Percentiles rank a stretch among this genome's conserved stretches.
Conservation (phyloP, 2,888 invertebrate species). For the Frankliniella intonsa region DNA sequence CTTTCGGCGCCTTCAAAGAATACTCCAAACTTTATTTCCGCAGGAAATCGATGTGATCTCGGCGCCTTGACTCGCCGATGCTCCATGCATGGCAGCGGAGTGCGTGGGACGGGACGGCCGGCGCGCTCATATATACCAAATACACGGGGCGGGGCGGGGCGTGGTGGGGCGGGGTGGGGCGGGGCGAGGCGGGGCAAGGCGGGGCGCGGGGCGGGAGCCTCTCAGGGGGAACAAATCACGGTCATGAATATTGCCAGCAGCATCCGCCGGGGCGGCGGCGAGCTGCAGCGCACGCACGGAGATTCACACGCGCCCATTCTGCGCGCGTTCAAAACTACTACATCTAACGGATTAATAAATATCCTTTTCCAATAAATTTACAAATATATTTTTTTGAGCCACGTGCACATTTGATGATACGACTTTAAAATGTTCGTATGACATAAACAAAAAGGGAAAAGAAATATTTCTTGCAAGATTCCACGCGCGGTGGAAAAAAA, state of each 20-base stretch:
- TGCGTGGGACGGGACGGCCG: neutral
- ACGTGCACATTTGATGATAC: too few species aligned
- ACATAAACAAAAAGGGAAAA: too few species aligned
- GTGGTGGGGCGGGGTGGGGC: neutral
- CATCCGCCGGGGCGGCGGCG: neutral
- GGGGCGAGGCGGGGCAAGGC: neutral
- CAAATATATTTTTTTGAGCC: too few species aligned
- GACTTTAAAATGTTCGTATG: too few species aligned
- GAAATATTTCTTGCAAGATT: too few species aligned
- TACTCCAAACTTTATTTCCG: conserved; percentile 12
- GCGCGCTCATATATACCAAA: conserved; percentile 13
- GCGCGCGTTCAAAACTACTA: too few species aligned
- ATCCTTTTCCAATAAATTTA: too few species aligned
- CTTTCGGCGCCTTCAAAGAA: neutral
- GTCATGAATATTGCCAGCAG: neutral
- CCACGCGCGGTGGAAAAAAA: too few species aligned
- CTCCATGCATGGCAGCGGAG: neutral
- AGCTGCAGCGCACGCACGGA: too few species aligned
- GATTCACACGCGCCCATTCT: too few species aligned
- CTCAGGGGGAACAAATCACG: neutral
- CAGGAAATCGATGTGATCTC: neutral
- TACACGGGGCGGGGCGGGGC: neutral
- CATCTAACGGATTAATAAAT: too few species aligned
- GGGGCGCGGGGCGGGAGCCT: neutral
- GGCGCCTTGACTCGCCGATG: neutral